Conservation (phyloP, 1,140 invertebrate genomes). For the Neuroterus valhalla region DNA sequence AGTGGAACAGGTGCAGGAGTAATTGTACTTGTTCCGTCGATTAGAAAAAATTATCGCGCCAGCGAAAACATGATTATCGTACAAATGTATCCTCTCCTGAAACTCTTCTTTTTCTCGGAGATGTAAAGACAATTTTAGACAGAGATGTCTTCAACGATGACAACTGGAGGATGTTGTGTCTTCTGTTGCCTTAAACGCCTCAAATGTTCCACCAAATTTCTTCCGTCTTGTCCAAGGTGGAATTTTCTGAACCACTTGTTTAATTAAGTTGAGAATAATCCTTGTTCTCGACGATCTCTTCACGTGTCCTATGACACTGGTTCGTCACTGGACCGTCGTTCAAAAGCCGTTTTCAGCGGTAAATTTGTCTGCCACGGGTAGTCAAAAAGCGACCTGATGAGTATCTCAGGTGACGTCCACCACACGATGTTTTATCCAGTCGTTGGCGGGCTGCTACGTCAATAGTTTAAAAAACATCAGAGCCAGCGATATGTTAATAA, state of each 20-base stretch:
- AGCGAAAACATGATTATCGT: constrained; percentile 32
- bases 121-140: background rate
- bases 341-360: constrained; percentile 59
- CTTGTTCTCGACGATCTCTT: background rate
- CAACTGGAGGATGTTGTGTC: too few relatives aligned
- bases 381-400: constrained; percentile 41
- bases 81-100: background rate
- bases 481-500: constrained; percentile 96
- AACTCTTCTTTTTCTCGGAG: constrained; percentile 1
- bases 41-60: constrained; percentile 33
- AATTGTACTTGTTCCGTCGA: constrained; percentile 31
- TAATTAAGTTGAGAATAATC: background rate
- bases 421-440: constrained; percentile 63
- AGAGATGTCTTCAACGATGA: too few relatives aligned
- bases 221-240: background rate
- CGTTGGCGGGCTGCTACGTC: constrained; percentile 81
- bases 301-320: constrained; percentile 26
- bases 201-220: background rate
- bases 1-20: constrained; percentile 31
- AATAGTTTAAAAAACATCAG: constrained; percentile 98
- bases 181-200: too few relatives aligned
- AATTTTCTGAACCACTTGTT: background rate
- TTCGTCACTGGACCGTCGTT: constrained; percentile 54
- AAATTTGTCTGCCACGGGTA: constrained; percentile 43
- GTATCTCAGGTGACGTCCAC: constrained; percentile 66